Conservation (phyloP, 2,113 vertebrate species). For the Coturnix japonica region DNA sequence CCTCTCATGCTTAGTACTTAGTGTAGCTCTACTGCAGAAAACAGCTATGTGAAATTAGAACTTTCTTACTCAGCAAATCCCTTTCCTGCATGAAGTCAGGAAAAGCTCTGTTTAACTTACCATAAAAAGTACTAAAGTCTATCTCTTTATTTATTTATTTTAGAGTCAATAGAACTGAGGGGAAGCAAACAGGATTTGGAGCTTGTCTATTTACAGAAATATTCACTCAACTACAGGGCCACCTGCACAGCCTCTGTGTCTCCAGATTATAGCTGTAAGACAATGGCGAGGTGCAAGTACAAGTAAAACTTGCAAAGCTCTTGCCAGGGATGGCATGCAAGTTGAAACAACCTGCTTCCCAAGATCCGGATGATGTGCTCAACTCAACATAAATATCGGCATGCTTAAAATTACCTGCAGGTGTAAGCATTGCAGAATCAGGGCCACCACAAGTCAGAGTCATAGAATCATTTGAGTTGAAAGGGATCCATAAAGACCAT, state of each 20-base stretch:
- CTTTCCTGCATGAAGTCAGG: constrained; percentile 21
- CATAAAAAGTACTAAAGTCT: not conserved
- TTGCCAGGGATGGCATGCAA: not conserved
- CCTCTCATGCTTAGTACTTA: constrained; percentile 3
- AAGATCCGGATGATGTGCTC: not conserved
- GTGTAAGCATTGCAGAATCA: not conserved
- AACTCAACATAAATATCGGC: not conserved
- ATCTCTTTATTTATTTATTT: not conserved
- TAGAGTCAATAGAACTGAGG: not conserved
- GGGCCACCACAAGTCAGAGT: not conserved
- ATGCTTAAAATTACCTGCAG: not conserved
- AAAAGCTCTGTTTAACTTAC: not conserved
- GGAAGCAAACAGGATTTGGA: not conserved
- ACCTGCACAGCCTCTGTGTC: not conserved
- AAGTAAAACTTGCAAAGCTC: not conserved
- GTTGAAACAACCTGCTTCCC: not conserved
- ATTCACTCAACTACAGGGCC: rapidly evolving
- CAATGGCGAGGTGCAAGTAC: rapidly evolving
- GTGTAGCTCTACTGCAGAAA: rapidly evolving
- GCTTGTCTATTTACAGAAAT: not conserved
- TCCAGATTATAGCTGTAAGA: not conserved
- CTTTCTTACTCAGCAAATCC: constrained; percentile 58
- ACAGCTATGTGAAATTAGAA: constrained; percentile 9
- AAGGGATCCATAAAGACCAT: not conserved
- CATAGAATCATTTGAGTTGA: too few species aligned